A percentile compares a stretch with the other conserved stretches of the same genome.
Evolutionary conservation across 2,113 vertebrate genomes (phyloP).

Genomic region (Austrofundulus limnaeus): DNA sequence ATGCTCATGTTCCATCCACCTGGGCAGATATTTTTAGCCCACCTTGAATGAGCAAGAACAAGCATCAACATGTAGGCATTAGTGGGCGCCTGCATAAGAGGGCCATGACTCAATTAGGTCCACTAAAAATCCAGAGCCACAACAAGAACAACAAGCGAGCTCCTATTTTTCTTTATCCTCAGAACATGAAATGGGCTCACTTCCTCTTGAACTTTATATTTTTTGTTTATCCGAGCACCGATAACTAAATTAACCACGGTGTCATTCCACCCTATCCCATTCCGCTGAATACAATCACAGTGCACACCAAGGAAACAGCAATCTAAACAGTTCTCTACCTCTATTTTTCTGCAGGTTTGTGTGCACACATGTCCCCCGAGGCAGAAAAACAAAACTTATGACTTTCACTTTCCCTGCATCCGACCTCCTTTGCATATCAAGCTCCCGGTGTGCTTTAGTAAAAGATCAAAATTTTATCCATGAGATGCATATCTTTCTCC

Average conservation of each 20-base stretch:
- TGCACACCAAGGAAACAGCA: slow-evolving; percentile 30
- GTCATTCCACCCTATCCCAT: slow-evolving; percentile 47
- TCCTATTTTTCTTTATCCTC: slow-evolving; percentile 10
- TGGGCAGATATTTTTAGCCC: slow-evolving; percentile 76
- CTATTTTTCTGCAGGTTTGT: slow-evolving; percentile 21
- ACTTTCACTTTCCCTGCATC: slow-evolving; percentile 42
- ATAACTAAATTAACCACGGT: slow-evolving; percentile 49
- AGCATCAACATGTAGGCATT: slow-evolving; percentile 57
- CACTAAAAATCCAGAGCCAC: slow-evolving; percentile 2
- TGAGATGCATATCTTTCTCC: slow-evolving; percentile 51
- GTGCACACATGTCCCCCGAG: slow-evolving; percentile 25
- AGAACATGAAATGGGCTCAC: slow-evolving; percentile 3
- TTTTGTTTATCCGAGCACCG: slow-evolving; percentile 18
- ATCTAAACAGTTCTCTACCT: slow-evolving; percentile 37
- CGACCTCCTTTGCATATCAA: slow-evolving; percentile 50
- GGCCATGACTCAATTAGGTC: slow-evolving; percentile 40
- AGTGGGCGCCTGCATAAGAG: slow-evolving; percentile 18
- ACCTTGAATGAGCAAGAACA: slow-evolving; percentile 64
- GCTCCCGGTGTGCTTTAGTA: slow-evolving; percentile 34
- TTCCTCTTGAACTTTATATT: slow-evolving; percentile 35
- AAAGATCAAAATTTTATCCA: slow-evolving; percentile 43
- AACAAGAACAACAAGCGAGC: neutral
- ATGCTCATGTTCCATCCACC: slow-evolving; percentile 68
- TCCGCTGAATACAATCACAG: slow-evolving; percentile 32
- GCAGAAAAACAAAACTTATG: slow-evolving; percentile 40